Base-by-base conservation (phyloP, 2,888 invertebrate genomes). In the Trypoxylon attenuatum region DNA sequence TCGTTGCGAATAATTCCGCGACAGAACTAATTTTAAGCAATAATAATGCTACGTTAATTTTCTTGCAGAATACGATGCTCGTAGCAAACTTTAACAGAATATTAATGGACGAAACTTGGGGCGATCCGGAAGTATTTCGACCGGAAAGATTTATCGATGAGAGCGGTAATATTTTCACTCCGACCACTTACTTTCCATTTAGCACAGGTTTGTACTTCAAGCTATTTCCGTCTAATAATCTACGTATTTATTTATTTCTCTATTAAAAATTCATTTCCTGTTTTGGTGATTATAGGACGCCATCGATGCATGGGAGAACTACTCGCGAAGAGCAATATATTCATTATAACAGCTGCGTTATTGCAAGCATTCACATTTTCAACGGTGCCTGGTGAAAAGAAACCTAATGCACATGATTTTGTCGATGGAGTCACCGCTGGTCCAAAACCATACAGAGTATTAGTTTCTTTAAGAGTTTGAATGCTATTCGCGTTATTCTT, bases 241-340 rank as follows among this genome's bases (percentile, higher is more conserved):
- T n/a, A n/a, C n/a, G n/a, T n/a, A n/a, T n/a, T n/a, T n/a, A n/a
- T n/a, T n/a, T n/a, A n/a, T n/a, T 15, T 2, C 5, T n/a, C 19
- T 45, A 6, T 19, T 42, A 42, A 42, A 18, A 5, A 15, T 38
- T 38, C 1, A 38, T 38, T 38, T 1, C 4, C n/a, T n/a, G 1
- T 15, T 38, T 38, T 38, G 2, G n/a, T 47, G 21, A 21, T 19
- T 69, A 15, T 69, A 89, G 89, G 89, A 0, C 93, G 92, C 76
- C 94, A 93, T 81, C 91, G 95, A 51, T 96, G 96, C 80, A 91
- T 95, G 91, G 96, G 95, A 0, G 95, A 96, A 80, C 89, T 91
- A 0, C 85, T 95, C 68, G 93, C 93, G 0, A 92, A 92, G 77
- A 93, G 94, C 75, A 95, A 94, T 79, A 89, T 95, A 50, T 96